phyloP scores from a whole-genome alignment of 2,797 vertebrate species.

The Acanthiza pusilla region DNA sequence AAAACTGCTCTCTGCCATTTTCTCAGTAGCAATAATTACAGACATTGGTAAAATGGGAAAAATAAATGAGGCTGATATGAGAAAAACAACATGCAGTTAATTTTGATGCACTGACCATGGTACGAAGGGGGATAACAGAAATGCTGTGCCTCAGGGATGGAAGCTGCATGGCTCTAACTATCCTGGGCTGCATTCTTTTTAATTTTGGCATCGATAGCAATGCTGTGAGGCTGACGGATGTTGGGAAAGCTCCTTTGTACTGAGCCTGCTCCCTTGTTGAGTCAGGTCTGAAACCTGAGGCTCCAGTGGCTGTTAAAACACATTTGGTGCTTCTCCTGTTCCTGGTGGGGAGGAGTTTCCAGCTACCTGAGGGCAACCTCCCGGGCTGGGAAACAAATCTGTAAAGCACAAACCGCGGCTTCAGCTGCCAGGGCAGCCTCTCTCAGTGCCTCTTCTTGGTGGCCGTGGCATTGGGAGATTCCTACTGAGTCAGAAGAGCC shows the following conservation, averaged over 20 bases:
- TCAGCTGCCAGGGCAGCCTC: not conserved
- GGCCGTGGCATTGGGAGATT: not conserved
- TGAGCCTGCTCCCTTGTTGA: not conserved
- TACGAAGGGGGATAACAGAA: not conserved
- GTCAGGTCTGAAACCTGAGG: not conserved
- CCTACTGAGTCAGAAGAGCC: not conserved
- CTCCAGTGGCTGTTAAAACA: not conserved
- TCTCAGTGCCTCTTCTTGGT: not conserved
- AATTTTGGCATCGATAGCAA: not conserved
- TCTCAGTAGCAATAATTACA: not conserved
- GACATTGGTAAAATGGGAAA: not conserved
- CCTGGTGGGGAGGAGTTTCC: not conserved
- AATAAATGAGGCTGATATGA: not conserved
- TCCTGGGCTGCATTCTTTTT: not conserved
- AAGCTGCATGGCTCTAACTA: not conserved
- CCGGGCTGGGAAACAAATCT: not conserved
- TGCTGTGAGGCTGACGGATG: not conserved
- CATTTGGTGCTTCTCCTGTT: no score
- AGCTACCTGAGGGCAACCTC: not conserved
- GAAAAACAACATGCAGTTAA: accelerated
- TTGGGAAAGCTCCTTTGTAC: accelerated
- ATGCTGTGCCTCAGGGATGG: no score
- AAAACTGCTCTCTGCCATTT: not conserved
- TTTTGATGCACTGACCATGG: accelerated
- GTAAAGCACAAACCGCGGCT: not conserved